Percentiles rank a stretch among this genome's conserved stretches.
Conservation (phyloP, 2,888 invertebrate genomes). For the Tillus elongatus region DNA sequence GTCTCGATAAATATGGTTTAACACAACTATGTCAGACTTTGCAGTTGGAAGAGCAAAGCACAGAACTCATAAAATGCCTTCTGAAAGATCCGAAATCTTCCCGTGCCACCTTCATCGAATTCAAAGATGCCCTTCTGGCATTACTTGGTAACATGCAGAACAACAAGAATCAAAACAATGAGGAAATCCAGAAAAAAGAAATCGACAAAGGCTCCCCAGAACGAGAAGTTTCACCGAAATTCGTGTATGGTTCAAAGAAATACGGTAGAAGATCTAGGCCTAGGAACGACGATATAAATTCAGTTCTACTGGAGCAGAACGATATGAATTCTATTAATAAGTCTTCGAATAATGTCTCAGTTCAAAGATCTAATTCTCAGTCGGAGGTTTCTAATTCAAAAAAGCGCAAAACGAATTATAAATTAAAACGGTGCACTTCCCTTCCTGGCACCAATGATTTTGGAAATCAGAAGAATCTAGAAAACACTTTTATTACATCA, state of each 20-base stretch:
- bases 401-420: constrained; percentile 43
- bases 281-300: constrained; percentile 39
- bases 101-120: constrained; percentile 60
- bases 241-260: constrained; percentile 64
- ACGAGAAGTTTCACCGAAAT: constrained; percentile 63
- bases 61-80: constrained; percentile 52
- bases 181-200: constrained; percentile 32
- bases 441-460: constrained; percentile 41
- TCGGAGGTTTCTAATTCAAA: constrained; percentile 46
- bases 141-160: constrained; percentile 53
- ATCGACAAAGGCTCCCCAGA: constrained; percentile 50
- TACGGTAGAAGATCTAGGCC: constrained; percentile 66
- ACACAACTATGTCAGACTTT: constrained; percentile 64
- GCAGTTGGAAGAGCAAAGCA: constrained; percentile 65
- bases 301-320: constrained; percentile 36
- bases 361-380: constrained; percentile 50
- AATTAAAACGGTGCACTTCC: constrained; percentile 49
- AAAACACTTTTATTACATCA: constrained; percentile 40
- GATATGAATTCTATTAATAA: constrained; percentile 30
- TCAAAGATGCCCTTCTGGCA: constrained; percentile 65
- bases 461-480: constrained; percentile 28
- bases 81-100: constrained; percentile 44
- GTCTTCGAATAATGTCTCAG: constrained; percentile 31
- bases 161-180: constrained; percentile 21
- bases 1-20: constrained; percentile 58